Percentiles rank a stretch among this genome's conserved stretches.
These are phyloP conservation scores for Lethocerus indicus DNA, from an alignment of 1,140 invertebrate genomes.

Conservation along the genomic window DNA sequence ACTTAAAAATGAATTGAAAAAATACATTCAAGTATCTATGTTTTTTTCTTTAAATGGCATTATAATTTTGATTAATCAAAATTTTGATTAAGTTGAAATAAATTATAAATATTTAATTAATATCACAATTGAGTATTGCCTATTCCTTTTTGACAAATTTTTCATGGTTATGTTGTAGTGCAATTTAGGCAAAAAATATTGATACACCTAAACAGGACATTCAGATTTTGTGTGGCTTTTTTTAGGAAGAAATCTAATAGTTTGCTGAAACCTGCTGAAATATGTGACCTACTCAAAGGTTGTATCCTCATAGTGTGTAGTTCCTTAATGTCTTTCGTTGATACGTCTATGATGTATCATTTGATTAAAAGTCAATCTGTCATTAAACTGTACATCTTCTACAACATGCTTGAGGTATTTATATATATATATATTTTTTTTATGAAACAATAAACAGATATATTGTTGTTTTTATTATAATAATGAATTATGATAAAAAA, in stretches of 20 bases:
- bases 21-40: too few species aligned
- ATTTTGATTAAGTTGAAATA: constrained; percentile 4
- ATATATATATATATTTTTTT: background rate
- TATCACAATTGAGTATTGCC: too few species aligned
- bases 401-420: constrained; percentile 93
- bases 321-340: constrained; percentile 73
- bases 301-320: constrained; percentile 71
- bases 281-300: constrained; percentile 91
- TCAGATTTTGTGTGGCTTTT: constrained; percentile 12
- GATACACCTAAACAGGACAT: background rate
- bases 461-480: background rate
- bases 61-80: background rate
- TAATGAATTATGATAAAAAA: too few species aligned
- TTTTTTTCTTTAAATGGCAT: too few species aligned
- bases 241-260: constrained; percentile 15
- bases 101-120: constrained; percentile 9
- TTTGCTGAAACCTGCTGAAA: constrained; percentile 72
- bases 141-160: too few species aligned
- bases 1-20: too few species aligned
- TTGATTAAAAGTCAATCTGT: constrained; percentile 96
- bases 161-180: background rate
- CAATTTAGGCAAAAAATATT: background rate
- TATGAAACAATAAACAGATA: background rate
- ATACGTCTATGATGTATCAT: constrained; percentile 98
- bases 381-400: constrained; percentile 98